Percentiles rank a stretch among this genome's conserved stretches.
These are phyloP conservation scores for Chironomus tentans DNA, from an alignment of 2,888 invertebrate species.

Conservation along the genomic window DNA sequence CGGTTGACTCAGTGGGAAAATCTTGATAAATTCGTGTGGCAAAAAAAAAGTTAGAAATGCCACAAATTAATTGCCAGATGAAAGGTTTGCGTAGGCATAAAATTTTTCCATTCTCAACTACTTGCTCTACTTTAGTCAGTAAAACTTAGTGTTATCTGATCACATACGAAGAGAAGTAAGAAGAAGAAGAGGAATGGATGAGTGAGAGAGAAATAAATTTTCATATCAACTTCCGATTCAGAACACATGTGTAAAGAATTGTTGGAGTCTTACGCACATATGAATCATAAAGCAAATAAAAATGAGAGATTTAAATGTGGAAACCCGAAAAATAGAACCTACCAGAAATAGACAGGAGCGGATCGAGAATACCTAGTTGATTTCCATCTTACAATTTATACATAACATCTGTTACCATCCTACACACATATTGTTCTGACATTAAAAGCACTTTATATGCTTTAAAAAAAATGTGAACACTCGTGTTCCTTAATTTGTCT, in stretches of 20 bases:
- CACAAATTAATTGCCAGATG: slow-evolving; percentile 9
- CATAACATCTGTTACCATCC: not conserved
- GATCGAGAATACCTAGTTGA: not conserved
- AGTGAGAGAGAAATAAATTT: too few relatives aligned
- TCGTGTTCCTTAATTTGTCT: too few relatives aligned
- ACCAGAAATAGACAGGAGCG: not conserved
- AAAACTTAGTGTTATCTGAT: slow-evolving; percentile 7
- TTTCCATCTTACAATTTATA: not conserved
- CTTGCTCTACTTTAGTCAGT: not conserved
- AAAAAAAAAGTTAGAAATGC: not conserved
- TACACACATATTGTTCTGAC: not conserved
- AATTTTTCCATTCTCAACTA: not conserved
- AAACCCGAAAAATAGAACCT: not conserved
- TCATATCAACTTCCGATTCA: too few relatives aligned
- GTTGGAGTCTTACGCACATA: not conserved
- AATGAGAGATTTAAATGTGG: not conserved
- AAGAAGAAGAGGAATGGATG: too few relatives aligned
- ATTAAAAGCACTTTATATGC: not conserved
- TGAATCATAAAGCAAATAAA: not conserved
- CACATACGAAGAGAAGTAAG: not conserved
- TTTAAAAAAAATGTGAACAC: too few relatives aligned
- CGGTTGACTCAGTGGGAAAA: not conserved
- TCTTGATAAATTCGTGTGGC: not conserved
- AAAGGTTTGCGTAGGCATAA: not conserved
- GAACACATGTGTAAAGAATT: too few relatives aligned